phyloP scores from a whole-genome alignment of 1,140 invertebrate species.

The Cotesia chilonis region DNA sequence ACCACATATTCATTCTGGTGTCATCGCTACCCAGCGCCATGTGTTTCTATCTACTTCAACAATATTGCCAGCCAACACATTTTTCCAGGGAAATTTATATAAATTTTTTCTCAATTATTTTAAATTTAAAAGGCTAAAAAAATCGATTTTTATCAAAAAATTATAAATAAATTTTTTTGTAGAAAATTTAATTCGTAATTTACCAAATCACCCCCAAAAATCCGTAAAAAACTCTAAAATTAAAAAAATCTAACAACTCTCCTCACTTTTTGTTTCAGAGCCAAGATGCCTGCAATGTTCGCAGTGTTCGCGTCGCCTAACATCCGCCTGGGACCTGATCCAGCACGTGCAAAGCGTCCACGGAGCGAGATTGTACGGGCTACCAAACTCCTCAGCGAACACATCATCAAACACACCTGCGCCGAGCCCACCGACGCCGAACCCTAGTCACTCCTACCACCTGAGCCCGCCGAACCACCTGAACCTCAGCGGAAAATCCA shows the following conservation, averaged over 20 bases:
- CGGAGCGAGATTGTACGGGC: conserved; percentile 91
- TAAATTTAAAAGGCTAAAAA: no score
- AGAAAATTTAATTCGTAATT: no score
- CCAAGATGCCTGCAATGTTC: conserved; percentile 93
- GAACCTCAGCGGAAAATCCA: conserved; percentile 62
- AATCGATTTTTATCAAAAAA: no score
- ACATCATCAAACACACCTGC: conserved; percentile 62
- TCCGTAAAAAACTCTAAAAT: not conserved
- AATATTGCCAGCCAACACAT: no score
- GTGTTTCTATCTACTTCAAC: no score
- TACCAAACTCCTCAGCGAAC: conserved; percentile 59
- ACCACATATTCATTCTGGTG: conserved; percentile 44
- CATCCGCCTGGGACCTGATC: conserved; percentile 92
- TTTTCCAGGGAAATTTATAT: no score
- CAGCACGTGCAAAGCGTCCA: conserved; percentile 95
- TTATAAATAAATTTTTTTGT: no score
- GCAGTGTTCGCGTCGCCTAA: conserved; percentile 88
- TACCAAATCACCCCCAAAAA: no score
- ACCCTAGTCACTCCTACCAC: conserved; percentile 59
- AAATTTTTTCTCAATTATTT: no score
- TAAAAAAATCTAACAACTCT: not conserved
- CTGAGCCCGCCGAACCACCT: conserved; percentile 62
- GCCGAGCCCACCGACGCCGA: conserved; percentile 61
- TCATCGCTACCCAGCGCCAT: not conserved
- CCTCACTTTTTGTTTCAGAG: conserved; percentile 79